These are phyloP conservation scores for Gopherus flavomarginatus DNA, from an alignment of 2,113 vertebrate genomes.

Conservation along the genomic window DNA sequence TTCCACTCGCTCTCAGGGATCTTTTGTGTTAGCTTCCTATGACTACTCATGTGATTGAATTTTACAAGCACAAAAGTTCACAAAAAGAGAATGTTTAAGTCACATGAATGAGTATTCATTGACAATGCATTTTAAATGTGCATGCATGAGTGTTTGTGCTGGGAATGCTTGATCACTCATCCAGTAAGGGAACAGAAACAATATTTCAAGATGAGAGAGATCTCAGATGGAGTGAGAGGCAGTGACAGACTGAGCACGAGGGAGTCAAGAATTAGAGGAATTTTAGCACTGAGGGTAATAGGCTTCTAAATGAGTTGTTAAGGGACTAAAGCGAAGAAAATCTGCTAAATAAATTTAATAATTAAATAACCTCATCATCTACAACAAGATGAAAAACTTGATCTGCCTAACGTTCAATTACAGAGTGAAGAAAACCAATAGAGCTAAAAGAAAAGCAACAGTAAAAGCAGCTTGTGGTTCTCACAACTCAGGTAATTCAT, in stretches of 20 bases:
- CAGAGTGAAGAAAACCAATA: not conserved
- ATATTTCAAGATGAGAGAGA: not conserved
- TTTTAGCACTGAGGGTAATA: not conserved
- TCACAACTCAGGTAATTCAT: not conserved
- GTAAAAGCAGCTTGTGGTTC: not conserved
- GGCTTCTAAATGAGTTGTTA: not conserved
- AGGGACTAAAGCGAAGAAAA: rapidly evolving
- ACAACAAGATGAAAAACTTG: not conserved
- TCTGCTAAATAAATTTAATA: not conserved
- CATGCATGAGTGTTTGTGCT: not conserved
- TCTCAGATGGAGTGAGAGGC: not conserved
- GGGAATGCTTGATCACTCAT: not conserved
- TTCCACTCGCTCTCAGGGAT: not conserved
- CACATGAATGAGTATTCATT: not conserved
- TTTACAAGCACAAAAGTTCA: constrained; percentile 3
- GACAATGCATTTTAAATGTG: constrained; percentile 4
- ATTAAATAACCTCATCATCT: not conserved
- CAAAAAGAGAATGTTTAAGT: constrained; percentile 6
- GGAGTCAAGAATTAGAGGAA: not conserved
- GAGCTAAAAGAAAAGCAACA: not conserved
- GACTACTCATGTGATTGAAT: not conserved
- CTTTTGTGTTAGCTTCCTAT: not conserved
- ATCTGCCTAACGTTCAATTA: rapidly evolving
- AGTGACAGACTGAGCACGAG: not conserved
- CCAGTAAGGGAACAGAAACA: not conserved